Evolutionary conservation across 2,113 vertebrate species (phyloP).

Genomic region (Ophiodon elongatus): DNA sequence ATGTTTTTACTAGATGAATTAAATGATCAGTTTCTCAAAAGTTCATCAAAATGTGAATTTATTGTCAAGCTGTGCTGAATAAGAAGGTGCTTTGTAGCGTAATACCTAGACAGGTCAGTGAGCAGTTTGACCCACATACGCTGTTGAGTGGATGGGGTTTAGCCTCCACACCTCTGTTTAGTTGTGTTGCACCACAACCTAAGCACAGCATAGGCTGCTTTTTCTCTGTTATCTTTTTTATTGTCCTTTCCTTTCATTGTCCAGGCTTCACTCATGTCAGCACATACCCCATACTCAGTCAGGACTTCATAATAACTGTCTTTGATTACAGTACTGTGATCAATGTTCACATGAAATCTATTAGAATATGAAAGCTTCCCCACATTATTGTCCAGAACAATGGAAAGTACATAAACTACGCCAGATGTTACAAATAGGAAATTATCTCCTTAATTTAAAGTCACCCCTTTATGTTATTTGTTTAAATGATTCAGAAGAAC

Average conservation of each 20-base stretch:
- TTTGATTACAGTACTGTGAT: slow-evolving; percentile 27
- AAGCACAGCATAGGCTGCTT: slow-evolving; percentile 35
- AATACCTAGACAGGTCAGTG: slow-evolving; percentile 2
- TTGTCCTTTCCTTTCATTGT: slow-evolving; percentile 66
- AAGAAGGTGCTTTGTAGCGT: background rate
- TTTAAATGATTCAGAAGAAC: background rate
- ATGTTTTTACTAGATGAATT: background rate
- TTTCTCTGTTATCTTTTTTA: slow-evolving; percentile 66
- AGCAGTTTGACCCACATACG: slow-evolving; percentile 21
- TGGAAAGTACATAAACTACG: background rate
- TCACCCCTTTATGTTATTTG: background rate
- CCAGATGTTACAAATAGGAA: background rate
- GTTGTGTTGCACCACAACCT: slow-evolving; percentile 29
- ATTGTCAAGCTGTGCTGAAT: background rate
- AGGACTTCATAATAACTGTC: slow-evolving; percentile 35
- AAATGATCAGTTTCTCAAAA: background rate
- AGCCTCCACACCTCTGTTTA: slow-evolving; percentile 35
- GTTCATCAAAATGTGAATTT: background rate
- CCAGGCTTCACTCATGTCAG: slow-evolving; percentile 65
- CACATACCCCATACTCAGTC: slow-evolving; percentile 63
- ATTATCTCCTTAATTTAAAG: background rate
- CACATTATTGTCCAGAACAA: background rate
- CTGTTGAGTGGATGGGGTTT: slow-evolving; percentile 15
- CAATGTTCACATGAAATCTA: background rate
- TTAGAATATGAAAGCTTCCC: background rate